A percentile compares a stretch with the other conserved stretches of the same genome.
Evolutionary conservation across 37 sponge, comb jelly and placozoan species (phyloP).

Genomic region (Aphrocallistes beatrix): DNA sequence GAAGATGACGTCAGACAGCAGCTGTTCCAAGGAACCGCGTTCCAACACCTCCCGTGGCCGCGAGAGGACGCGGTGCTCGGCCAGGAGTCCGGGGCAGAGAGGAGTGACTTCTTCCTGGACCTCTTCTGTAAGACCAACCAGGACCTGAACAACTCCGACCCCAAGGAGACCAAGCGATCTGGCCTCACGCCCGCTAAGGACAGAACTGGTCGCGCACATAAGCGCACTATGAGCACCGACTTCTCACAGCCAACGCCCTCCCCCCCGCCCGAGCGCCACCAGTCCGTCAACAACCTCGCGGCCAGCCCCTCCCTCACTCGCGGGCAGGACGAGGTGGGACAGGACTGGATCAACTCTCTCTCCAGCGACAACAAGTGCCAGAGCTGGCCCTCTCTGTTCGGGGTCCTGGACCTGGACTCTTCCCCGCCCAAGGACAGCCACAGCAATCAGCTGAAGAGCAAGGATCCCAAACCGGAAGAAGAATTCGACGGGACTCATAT

Average conservation of each 20-base stretch:
- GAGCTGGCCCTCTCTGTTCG: not conserved
- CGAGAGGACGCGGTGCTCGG: no score
- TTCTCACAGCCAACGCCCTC: not conserved
- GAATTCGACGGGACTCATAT: not conserved
- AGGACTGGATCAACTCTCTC: not conserved
- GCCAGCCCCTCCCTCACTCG: not conserved
- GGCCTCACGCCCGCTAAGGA: not conserved
- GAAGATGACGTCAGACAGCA: constrained; percentile 14
- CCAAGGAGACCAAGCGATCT: not conserved
- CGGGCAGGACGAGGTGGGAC: not conserved
- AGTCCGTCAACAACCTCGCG: not conserved
- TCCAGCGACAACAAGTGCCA: not conserved
- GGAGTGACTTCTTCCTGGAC: not conserved
- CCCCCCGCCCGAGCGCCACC: not conserved
- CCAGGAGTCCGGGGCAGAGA: not conserved
- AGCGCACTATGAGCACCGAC: not conserved
- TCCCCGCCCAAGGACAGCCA: not conserved
- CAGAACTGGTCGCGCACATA: not conserved
- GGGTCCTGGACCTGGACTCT: not conserved
- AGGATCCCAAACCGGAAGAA: not conserved
- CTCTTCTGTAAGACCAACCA: not conserved
- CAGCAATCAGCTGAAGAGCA: not conserved
- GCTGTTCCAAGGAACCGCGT: not conserved
- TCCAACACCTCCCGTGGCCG: not conserved
- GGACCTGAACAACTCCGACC: not conserved